phyloP scores from a whole-genome alignment of 2,113 vertebrate species.

The Phaethon lepturus region DNA sequence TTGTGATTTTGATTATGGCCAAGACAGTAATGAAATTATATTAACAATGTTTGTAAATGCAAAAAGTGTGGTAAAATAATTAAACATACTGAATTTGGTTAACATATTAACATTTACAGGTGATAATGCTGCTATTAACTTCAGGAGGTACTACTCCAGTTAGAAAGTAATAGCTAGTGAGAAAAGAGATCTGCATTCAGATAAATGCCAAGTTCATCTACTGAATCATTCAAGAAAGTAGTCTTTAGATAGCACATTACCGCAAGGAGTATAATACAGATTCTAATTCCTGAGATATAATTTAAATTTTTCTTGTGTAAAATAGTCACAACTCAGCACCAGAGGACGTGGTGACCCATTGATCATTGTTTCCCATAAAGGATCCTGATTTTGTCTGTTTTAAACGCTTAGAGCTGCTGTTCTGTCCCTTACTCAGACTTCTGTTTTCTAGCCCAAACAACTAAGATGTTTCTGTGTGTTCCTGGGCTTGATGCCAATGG shows the following conservation, averaged over 20 bases:
- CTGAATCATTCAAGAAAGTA: not conserved
- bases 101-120: not conserved
- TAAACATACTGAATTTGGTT: not conserved
- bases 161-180: not conserved
- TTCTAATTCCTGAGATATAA: not conserved
- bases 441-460: not conserved
- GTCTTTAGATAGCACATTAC: not conserved
- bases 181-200: not conserved
- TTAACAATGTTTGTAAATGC: not conserved
- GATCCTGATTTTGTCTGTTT: not conserved
- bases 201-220: not conserved
- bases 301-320: not conserved
- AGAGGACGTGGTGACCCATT: rapidly evolving
- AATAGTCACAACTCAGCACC: not conserved
- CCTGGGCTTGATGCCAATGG: not conserved
- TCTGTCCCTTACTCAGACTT: not conserved
- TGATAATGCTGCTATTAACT: not conserved
- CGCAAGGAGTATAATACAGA: not conserved
- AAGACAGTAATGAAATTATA: not conserved
- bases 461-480: not conserved
- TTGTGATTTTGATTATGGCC: not conserved
- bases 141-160: not conserved
- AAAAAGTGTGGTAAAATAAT: not conserved
- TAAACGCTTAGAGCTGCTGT: not conserved
- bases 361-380: not conserved